phyloP scores from a whole-genome alignment of 1,140 invertebrate species.

The Papilio helenus region DNA sequence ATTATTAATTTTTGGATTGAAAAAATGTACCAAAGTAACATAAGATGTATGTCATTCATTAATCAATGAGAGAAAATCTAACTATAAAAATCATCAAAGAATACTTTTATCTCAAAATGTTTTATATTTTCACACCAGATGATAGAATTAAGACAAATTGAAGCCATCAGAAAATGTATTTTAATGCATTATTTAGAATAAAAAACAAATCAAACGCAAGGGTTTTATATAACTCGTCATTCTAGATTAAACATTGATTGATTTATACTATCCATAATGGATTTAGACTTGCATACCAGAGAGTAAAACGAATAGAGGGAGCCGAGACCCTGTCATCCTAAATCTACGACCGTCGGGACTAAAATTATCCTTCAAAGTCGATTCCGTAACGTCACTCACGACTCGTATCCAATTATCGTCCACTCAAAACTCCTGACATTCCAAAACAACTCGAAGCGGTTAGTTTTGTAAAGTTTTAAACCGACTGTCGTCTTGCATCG shows the following conservation, averaged over 20 bases:
- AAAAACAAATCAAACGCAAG: not conserved
- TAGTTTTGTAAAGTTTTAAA: constrained; percentile 51
- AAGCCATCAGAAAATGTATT: not conserved
- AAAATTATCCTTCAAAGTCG: constrained; percentile 60
- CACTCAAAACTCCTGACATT: constrained; percentile 70
- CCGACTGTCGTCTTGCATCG: constrained; percentile 65
- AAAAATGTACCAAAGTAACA: no score
- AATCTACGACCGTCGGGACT: constrained; percentile 48
- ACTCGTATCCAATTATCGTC: constrained; percentile 69
- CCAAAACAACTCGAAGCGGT: constrained; percentile 32
- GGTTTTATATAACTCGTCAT: constrained; percentile 1
- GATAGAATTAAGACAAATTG: no score
- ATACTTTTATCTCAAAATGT: no score
- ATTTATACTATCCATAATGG: constrained; percentile 27
- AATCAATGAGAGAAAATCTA: no score
- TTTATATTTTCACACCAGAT: no score
- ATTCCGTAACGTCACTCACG: constrained; percentile 52
- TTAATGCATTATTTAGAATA: not conserved
- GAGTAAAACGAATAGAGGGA: constrained; percentile 25
- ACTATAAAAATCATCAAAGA: no score
- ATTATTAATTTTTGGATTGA: no score
- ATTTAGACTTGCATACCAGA: constrained; percentile 28
- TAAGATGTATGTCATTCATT: no score
- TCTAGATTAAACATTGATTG: constrained; percentile 21
- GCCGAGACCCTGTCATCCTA: constrained; percentile 46